Conservation (phyloP, 2,888 invertebrate genomes). For the Cremastinae sp. region DNA sequence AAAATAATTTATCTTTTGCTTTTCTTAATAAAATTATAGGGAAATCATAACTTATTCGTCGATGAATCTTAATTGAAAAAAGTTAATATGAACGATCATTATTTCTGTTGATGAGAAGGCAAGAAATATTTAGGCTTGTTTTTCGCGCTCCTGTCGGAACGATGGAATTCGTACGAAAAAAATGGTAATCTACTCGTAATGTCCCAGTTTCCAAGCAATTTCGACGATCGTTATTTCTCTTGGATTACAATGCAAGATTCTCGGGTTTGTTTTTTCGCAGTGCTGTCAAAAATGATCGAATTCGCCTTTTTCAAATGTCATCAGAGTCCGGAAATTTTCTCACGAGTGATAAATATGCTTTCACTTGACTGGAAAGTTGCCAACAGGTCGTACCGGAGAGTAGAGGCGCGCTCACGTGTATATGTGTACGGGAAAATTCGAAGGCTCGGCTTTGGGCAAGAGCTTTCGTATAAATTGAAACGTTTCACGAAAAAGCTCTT, state of each 20-base stretch:
- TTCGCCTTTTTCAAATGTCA: slow-evolving; percentile 14
- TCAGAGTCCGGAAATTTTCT: slow-evolving; percentile 27
- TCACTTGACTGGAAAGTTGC: slow-evolving; percentile 43
- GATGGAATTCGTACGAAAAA: too few species aligned
- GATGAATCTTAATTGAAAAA: too few species aligned
- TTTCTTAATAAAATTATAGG: too few species aligned
- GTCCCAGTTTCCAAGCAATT: too few species aligned
- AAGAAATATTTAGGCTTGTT: too few species aligned
- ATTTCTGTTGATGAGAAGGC: too few species aligned
- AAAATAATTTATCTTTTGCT: too few species aligned
- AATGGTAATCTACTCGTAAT: too few species aligned
- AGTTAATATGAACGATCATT: too few species aligned
- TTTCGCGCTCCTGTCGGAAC: too few species aligned
- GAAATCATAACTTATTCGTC: too few species aligned
- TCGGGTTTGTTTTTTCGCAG: background rate
- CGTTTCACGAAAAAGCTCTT: slow-evolving; percentile 39
- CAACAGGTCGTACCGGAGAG: slow-evolving; percentile 29
- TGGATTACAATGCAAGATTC: background rate
- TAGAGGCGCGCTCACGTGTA: slow-evolving; percentile 6
- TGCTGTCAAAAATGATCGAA: slow-evolving; percentile 5
- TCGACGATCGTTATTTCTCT: background rate
- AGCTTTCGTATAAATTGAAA: slow-evolving; percentile 50
- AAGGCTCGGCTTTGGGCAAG: slow-evolving; percentile 36
- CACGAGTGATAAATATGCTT: slow-evolving; percentile 30
- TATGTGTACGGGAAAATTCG: slow-evolving; percentile 21